Evolutionary conservation across 1,140 invertebrate species (phyloP).

Genomic region (Euglossa dilemma): DNA sequence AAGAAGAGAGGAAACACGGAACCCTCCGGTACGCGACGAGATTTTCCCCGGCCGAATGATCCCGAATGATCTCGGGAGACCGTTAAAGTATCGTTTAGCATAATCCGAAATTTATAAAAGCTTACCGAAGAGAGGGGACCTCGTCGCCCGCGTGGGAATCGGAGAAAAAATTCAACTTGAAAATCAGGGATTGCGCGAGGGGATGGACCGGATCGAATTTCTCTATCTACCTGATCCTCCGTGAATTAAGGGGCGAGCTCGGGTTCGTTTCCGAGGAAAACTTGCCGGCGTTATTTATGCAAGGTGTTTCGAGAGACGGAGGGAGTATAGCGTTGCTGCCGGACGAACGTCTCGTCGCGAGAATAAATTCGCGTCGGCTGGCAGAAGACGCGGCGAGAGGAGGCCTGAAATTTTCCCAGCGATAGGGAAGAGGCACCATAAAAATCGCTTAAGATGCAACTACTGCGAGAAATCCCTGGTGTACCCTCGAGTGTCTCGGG

Average conservation of each 20-base stretch:
- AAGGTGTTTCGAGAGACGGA: background rate
- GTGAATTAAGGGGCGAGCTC: background rate
- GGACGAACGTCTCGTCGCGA: background rate
- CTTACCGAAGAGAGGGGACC: background rate
- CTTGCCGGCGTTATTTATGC: background rate
- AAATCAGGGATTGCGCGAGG: background rate
- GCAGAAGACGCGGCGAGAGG: background rate
- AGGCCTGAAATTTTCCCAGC: conserved; percentile 33
- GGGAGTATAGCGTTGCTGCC: too few species aligned
- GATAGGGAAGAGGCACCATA: conserved; percentile 47
- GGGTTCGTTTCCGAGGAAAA: background rate
- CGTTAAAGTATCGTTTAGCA: conserved; percentile 27
- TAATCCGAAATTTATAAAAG: conserved; percentile 49
- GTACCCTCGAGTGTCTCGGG: conserved; percentile 57
- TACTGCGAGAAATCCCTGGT: conserved; percentile 64
- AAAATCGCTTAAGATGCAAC: conserved; percentile 74
- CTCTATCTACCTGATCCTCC: background rate
- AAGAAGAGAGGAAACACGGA: background rate
- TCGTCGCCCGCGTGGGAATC: background rate
- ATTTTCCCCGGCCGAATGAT: background rate
- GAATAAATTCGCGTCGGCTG: conserved; percentile 5
- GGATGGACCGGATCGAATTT: conserved; percentile 5
- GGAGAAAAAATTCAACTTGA: background rate
- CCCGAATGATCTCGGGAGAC: background rate
- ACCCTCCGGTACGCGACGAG: background rate